phyloP scores from a whole-genome alignment of 2,888 invertebrate genomes.

The Pammene fasciana region DNA sequence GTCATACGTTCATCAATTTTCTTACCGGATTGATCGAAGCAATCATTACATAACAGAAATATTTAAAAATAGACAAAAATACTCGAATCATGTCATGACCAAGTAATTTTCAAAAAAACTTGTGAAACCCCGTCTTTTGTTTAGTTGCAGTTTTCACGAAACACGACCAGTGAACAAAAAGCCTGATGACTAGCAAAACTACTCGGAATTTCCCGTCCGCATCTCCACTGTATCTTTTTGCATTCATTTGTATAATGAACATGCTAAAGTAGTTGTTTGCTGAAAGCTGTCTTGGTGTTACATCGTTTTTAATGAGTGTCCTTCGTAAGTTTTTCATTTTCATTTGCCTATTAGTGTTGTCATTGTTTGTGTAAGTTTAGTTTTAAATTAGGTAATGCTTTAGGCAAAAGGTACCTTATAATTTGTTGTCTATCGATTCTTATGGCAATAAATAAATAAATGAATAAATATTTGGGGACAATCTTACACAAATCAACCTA shows the following conservation, averaged over 20 bases:
- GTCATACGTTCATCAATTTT: too few relatives aligned
- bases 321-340: neutral
- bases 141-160: constrained; percentile 2
- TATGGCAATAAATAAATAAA: too few relatives aligned
- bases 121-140: neutral
- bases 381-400: neutral
- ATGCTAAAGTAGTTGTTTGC: constrained; percentile 19
- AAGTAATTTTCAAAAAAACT: neutral
- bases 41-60: too few relatives aligned
- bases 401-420: too few relatives aligned
- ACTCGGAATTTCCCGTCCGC: constrained; percentile 22
- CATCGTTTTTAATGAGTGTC: constrained; percentile 6
- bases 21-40: too few relatives aligned
- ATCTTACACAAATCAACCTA: too few relatives aligned
- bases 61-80: neutral
- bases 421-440: too few relatives aligned
- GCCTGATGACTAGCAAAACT: constrained; percentile 16
- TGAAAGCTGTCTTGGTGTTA: constrained; percentile 1
- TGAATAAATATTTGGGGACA: too few relatives aligned
- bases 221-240: constrained; percentile 31
- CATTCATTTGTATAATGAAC: constrained; percentile 22
- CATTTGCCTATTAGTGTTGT: neutral
- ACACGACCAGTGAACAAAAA: constrained; percentile 19
- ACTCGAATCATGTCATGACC: neutral
- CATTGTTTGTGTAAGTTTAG: neutral